Percentiles rank a stretch among this genome's conserved stretches.
phyloP scores from a whole-genome alignment of 2,797 vertebrate species.

The Oreochromis grahami region DNA sequence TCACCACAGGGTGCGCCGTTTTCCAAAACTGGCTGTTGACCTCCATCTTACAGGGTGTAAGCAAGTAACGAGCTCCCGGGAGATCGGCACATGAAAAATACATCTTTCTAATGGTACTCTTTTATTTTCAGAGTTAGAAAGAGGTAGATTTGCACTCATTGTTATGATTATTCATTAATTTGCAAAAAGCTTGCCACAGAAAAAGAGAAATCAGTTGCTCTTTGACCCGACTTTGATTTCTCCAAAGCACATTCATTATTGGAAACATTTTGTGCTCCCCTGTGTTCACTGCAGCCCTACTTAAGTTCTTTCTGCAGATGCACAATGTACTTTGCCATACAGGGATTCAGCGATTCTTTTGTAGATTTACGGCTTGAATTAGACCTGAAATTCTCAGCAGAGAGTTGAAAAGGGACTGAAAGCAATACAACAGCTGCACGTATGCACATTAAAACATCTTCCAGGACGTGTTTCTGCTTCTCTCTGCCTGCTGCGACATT shows the following conservation, averaged over 20 bases:
- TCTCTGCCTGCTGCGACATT: background rate
- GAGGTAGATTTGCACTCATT: background rate
- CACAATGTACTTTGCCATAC: background rate
- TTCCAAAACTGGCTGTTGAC: constrained; percentile 55
- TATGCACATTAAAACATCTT: background rate
- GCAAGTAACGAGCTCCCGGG: constrained; percentile 64
- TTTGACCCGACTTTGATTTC: constrained; percentile 34
- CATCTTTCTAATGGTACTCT: constrained; percentile 37
- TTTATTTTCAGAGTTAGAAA: constrained; percentile 39
- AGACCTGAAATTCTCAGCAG: background rate
- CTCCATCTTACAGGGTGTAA: constrained; percentile 33
- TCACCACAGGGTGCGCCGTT: constrained; percentile 33
- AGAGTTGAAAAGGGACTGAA: background rate
- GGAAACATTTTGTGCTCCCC: constrained; percentile 17
- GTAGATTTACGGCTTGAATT: background rate
- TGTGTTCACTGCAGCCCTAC: background rate
- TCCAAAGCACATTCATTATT: constrained; percentile 31
- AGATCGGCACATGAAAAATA: constrained; percentile 38
- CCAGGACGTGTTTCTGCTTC: background rate
- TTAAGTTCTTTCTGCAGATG: background rate
- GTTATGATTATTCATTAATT: constrained; percentile 34
- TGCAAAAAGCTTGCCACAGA: background rate
- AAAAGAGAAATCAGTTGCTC: constrained; percentile 40
- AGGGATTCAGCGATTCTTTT: background rate
- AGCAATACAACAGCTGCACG: background rate